Conservation (phyloP, 2,888 invertebrate genomes). For the Dynastes maya region DNA sequence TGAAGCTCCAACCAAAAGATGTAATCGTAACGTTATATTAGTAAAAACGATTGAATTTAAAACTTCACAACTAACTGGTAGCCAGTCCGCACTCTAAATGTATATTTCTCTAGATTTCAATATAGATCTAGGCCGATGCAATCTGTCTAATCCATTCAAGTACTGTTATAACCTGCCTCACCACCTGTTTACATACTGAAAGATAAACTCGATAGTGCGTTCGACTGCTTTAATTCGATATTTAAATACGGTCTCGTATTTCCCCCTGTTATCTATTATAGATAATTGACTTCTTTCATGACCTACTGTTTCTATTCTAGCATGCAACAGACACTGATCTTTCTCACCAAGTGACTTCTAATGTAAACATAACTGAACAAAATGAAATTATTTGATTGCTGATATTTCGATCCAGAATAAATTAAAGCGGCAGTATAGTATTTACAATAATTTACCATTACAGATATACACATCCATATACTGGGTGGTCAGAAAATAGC, state of each 20-base stretch:
- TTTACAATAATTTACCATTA: too few relatives aligned
- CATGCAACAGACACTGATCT: constrained; percentile 33
- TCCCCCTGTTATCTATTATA: constrained; percentile 38
- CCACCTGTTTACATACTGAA: constrained; percentile 50
- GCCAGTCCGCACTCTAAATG: constrained; percentile 55
- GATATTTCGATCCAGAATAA: constrained; percentile 6
- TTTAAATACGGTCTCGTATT: constrained; percentile 49
- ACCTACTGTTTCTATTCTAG: constrained; percentile 47
- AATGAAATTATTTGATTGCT: constrained; percentile 21
- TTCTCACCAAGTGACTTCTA: constrained; percentile 33
- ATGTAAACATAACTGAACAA: constrained; percentile 23
- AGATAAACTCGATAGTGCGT: constrained; percentile 39
- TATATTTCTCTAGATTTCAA: constrained; percentile 61
- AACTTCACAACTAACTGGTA: constrained; percentile 45
- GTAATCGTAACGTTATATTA: constrained; percentile 40
- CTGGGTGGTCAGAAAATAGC: too few relatives aligned
- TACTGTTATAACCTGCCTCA: constrained; percentile 47
- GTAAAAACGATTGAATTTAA: constrained; percentile 48
- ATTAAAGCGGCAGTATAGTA: background rate
- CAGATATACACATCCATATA: too few relatives aligned
- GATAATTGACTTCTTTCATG: constrained; percentile 47
- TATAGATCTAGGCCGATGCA: constrained; percentile 58
- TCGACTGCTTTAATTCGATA: constrained; percentile 51
- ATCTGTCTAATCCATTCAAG: constrained; percentile 53
- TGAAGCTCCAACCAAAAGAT: constrained; percentile 44